Percentiles rank a stretch among this genome's conserved stretches.
Conservation (phyloP, 1,140 invertebrate species). For the Spodoptera frugiperda region DNA sequence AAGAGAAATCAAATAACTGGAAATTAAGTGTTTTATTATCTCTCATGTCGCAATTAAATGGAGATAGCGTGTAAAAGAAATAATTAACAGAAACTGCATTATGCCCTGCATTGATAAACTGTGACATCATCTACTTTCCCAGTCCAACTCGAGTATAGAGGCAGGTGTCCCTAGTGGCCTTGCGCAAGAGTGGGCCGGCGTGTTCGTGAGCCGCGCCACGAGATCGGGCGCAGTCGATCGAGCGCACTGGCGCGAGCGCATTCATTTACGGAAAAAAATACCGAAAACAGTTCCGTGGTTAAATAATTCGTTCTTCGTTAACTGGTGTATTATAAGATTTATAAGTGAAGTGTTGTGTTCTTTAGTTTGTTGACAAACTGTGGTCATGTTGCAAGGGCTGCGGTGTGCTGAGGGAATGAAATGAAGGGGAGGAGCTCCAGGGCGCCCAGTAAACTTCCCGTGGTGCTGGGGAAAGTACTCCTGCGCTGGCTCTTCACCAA, state of each 20-base stretch:
- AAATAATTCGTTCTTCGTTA: constrained; percentile 42
- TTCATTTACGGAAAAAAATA: constrained; percentile 29
- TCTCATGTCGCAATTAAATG: constrained; percentile 9
- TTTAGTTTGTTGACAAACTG: constrained; percentile 41
- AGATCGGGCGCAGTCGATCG: constrained; percentile 54
- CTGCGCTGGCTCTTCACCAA: constrained; percentile 78
- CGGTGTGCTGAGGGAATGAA: constrained; percentile 65
- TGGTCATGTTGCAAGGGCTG: constrained; percentile 52
- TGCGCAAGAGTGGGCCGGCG: constrained; percentile 65
- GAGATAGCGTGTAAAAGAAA: background rate
- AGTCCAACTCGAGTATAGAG: constrained; percentile 49
- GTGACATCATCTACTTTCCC: constrained; percentile 73
- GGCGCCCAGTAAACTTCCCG: constrained; percentile 65
- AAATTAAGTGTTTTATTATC: constrained; percentile 10
- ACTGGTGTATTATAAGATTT: constrained; percentile 10
- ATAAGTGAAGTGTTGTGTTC: constrained; percentile 27
- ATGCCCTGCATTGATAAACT: constrained; percentile 46
- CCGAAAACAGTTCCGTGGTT: constrained; percentile 11
- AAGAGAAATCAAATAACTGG: constrained; percentile 2
- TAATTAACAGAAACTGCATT: constrained; percentile 24
- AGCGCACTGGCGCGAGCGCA: constrained; percentile 58
- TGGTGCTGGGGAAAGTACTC: constrained; percentile 71
- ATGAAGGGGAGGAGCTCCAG: constrained; percentile 71
- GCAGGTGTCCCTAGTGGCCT: constrained; percentile 62
- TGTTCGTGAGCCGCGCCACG: constrained; percentile 27